These are phyloP conservation scores for Podarcis cretensis DNA, from an alignment of 2,113 vertebrate species.

Conservation along the genomic window DNA sequence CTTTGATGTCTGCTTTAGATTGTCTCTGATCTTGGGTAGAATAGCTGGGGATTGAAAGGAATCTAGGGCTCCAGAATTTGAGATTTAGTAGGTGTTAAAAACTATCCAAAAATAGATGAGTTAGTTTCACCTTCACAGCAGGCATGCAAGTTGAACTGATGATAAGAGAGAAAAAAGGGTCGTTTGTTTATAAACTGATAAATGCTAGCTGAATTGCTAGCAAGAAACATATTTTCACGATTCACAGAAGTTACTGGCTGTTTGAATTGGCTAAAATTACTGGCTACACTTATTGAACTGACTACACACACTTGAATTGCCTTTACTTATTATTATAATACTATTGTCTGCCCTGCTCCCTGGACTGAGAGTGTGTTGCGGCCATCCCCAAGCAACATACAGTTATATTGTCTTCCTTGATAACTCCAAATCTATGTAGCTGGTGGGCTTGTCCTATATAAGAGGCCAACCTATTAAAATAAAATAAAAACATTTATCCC, in stretches of 20 bases:
- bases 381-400: too few species aligned
- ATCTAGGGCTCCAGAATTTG: conserved; percentile 37
- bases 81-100: conserved; percentile 36
- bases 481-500: not conserved
- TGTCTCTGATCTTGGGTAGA: conserved; percentile 62
- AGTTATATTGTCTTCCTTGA: too few species aligned
- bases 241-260: not conserved
- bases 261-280: not conserved
- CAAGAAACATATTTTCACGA: not conserved
- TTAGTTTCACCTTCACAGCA: not conserved
- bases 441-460: not conserved
- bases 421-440: not conserved
- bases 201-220: too few species aligned
- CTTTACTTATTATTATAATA: too few species aligned
- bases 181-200: not conserved
- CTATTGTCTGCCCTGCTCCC: too few species aligned
- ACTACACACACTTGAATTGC: too few species aligned
- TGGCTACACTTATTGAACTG: too few species aligned
- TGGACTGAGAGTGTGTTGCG: too few species aligned
- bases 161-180: not conserved
- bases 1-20: conserved; percentile 66
- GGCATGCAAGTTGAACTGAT: not conserved
- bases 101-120: not conserved
- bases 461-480: not conserved
- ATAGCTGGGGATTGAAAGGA: conserved; percentile 44